These are phyloP conservation scores for Taxidea taxus DNA, from an alignment of 2,113 vertebrate genomes.

Conservation along the genomic window DNA sequence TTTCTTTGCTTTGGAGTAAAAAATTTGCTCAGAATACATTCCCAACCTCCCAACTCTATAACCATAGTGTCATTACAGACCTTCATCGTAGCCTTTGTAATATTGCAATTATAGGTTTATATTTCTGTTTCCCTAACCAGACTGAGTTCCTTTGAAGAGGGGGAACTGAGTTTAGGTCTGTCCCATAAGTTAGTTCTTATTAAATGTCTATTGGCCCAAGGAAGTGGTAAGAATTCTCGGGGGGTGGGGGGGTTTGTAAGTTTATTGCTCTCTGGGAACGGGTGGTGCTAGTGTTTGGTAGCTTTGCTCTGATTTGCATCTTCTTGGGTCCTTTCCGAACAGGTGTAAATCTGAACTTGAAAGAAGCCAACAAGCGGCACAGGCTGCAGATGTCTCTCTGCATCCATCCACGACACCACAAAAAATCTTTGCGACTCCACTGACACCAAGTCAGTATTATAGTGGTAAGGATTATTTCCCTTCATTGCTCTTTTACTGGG, in stretches of 20 bases:
- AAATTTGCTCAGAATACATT: neutral
- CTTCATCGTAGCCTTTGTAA: neutral
- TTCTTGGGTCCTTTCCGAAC: conserved; percentile 53
- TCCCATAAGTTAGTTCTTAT: neutral
- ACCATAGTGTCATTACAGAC: neutral
- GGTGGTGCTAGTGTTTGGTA: neutral
- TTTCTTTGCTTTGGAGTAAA: neutral
- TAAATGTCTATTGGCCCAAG: neutral
- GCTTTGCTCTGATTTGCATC: neutral
- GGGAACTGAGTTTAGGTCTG: neutral
- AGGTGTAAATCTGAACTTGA: conserved; percentile 93
- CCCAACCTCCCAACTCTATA: neutral
- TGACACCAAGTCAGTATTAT: conserved; percentile 80
- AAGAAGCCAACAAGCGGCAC: conserved; percentile 82
- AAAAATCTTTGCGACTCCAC: conserved; percentile 80
- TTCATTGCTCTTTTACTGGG: neutral
- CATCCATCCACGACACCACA: conserved; percentile 84
- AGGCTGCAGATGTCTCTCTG: conserved; percentile 80
- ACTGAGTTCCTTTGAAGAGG: neutral
- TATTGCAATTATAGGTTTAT: neutral
- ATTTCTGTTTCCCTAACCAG: neutral
- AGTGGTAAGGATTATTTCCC: conserved; percentile 81
- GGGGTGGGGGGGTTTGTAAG: neutral
- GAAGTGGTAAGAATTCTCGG: neutral
- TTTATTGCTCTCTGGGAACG: neutral